Conservation (phyloP, 1,140 invertebrate species). For the Scylla paramamosain region DNA sequence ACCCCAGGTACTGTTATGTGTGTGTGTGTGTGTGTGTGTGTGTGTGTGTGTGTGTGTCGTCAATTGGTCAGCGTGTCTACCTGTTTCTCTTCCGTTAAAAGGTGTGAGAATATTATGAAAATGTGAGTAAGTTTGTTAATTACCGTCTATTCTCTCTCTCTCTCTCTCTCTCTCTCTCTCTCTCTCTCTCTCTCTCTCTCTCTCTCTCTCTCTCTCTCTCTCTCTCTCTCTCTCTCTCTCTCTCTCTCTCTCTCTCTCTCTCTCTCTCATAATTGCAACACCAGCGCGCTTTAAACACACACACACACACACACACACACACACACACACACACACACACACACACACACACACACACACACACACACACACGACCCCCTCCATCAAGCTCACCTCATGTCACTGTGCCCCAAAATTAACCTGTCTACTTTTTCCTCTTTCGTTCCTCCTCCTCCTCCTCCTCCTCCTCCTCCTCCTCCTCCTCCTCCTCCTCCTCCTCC, state of each 20-base stretch:
- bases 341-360: constrained; percentile 47
- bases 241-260: neutral
- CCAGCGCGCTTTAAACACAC: neutral
- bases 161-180: constrained; percentile 20
- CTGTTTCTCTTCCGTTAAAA: no score
- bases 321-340: constrained; percentile 41
- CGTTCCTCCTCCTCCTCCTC: no score
- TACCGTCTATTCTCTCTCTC: neutral
- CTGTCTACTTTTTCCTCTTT: neutral
- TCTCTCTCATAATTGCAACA: no score
- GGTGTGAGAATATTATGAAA: no score
- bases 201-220: constrained; percentile 8
- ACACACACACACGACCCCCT: constrained; percentile 22
- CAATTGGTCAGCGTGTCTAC: no score
- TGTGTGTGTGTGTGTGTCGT: no score
- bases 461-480: no score
- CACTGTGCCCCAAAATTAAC: neutral
- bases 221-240: neutral
- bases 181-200: constrained; percentile 20
- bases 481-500: no score
- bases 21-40: no score
- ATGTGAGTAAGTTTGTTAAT: no score
- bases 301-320: constrained; percentile 37
- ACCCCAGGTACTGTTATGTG: no score
- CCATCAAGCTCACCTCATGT: neutral